Evolutionary conservation across 2,888 invertebrate species (phyloP).

Genomic region (Ectemnius lituratus): DNA sequence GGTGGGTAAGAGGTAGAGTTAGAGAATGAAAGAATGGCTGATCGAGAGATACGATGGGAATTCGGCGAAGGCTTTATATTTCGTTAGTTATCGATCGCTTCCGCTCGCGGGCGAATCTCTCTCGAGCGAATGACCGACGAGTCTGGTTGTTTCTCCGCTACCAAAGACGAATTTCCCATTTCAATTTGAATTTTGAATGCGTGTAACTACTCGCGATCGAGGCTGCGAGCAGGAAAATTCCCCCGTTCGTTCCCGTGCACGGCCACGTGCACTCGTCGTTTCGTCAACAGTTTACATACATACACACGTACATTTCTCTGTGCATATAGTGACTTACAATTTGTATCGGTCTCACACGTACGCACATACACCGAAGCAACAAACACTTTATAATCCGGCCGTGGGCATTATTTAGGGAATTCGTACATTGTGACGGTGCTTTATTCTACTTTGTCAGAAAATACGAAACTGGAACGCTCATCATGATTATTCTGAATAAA

Average conservation of each 20-base stretch:
- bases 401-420: slow-evolving; percentile 9
- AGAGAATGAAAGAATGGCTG: neutral
- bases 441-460: slow-evolving; percentile 10
- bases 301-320: neutral
- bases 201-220: no score
- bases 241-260: no score
- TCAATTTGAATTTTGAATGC: no score
- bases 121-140: no score
- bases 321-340: neutral
- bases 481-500: slow-evolving; percentile 6
- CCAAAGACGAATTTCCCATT: no score
- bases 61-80: neutral
- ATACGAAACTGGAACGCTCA: neutral
- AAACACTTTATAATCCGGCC: slow-evolving; percentile 5
- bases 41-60: neutral
- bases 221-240: no score
- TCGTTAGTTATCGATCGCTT: neutral
- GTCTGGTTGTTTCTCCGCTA: no score
- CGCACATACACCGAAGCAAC: no score
- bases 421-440: slow-evolving; percentile 6
- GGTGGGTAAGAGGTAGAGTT: neutral
- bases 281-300: neutral
- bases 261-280: no score
- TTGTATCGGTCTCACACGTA: neutral
- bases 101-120: no score